A percentile compares a stretch with the other conserved stretches of the same genome.
phyloP scores from a whole-genome alignment of 2,797 vertebrate genomes.

The Ptychobarbus kaznakovi region DNA sequence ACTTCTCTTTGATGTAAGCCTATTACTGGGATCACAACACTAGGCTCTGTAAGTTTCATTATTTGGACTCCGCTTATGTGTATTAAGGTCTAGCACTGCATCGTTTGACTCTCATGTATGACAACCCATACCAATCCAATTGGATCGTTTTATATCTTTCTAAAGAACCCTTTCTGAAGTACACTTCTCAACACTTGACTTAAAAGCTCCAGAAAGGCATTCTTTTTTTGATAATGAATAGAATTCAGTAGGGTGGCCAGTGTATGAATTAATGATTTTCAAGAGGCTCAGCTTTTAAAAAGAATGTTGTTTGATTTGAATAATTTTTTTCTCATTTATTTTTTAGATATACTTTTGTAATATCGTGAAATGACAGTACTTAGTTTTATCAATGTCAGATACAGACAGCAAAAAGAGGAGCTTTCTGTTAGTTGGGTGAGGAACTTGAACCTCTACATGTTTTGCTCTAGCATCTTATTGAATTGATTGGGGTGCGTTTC shows the following conservation, averaged over 20 bases:
- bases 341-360: not conserved
- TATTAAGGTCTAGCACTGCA: conserved; percentile 44
- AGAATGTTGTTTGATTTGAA: not conserved
- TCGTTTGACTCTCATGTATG: conserved; percentile 15
- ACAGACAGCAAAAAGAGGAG: not conserved
- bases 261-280: not conserved
- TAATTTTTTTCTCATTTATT: not conserved
- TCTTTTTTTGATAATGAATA: not conserved
- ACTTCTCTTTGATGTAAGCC: conserved; percentile 56
- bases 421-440: not conserved
- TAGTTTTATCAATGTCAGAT: too few relatives aligned
- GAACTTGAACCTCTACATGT: not conserved
- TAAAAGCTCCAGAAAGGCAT: conserved; percentile 1
- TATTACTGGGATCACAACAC: conserved; percentile 52
- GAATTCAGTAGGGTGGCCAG: not conserved
- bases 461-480: not conserved
- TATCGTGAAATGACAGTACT: not conserved
- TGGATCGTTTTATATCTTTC: conserved; percentile 45
- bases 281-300: conserved; percentile 9
- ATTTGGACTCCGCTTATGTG: conserved; percentile 39
- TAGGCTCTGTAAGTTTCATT: conserved; percentile 54
- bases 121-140: conserved; percentile 34
- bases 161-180: conserved; percentile 24
- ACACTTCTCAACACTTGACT: conserved; percentile 16
- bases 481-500: not conserved